These are phyloP conservation scores for Eptesicus fuscus DNA, from an alignment of 2,113 vertebrate species.

Conservation along the genomic window DNA sequence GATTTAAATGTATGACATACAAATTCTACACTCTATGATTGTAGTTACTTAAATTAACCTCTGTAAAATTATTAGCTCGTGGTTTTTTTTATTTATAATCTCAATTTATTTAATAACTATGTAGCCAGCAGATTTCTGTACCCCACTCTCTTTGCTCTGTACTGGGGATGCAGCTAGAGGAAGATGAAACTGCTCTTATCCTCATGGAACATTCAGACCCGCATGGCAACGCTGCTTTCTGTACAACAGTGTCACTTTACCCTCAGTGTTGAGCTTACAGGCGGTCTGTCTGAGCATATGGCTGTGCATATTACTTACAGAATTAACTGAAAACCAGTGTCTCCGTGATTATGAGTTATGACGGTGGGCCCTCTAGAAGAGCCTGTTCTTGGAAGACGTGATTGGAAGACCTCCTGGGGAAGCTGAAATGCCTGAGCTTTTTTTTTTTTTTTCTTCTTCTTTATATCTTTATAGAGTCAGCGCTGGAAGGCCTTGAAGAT, in stretches of 20 bases:
- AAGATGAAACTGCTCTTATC: background rate
- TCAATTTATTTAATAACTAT: background rate
- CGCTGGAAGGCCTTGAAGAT: constrained; percentile 73
- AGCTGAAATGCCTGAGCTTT: constrained; percentile 43
- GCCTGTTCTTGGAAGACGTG: background rate
- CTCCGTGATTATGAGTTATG: background rate
- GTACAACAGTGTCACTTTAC: background rate
- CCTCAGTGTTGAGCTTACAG: background rate
- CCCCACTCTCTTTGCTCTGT: background rate
- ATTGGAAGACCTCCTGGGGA: background rate
- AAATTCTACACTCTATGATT: background rate
- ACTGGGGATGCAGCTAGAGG: background rate
- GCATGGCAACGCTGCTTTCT: background rate
- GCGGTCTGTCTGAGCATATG: background rate
- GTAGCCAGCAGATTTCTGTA: background rate
- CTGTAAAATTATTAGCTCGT: background rate
- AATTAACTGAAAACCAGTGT: background rate
- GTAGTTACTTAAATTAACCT: background rate
- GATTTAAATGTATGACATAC: background rate
- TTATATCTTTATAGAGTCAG: constrained; percentile 79
- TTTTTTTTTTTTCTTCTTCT: constrained; percentile 58
- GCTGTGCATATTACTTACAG: background rate
- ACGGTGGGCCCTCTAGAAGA: background rate
- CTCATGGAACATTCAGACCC: background rate
- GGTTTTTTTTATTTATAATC: background rate